Base-by-base conservation (phyloP, 64 coral and sea anemone genomes). In the Montipora foliosa region DNA sequence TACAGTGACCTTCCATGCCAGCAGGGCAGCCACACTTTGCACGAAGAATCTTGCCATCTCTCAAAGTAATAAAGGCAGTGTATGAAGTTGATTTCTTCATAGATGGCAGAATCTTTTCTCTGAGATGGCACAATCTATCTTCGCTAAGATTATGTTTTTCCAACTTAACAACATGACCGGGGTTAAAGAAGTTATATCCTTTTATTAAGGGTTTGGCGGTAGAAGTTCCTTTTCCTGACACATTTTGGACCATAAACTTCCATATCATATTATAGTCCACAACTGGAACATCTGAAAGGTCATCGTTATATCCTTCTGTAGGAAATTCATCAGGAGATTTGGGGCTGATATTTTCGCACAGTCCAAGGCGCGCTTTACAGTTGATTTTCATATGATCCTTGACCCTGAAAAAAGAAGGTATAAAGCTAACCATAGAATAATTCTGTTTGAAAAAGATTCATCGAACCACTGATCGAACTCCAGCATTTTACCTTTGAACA, bases 11-110 rank as follows among this genome's bases (percentile, higher is more conserved):
- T 48, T 80, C 76, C 12, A 89, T 80, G 8, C 76, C 76, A 67
- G 88, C 76, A 50, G 88, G 88, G 47, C 88, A 90, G 48, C 76
- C 88, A 90, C 88, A 80, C 75, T 90, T 70, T 76, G 88, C 88
- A 14, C 78, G 60, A 7, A 90, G 49, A 61, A 80, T 67, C 17
- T 67, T 29, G 5, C 77, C 61, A 80, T 79, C 66, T 12, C 61
- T 80, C 7, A 90, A 13, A 8, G 74, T 74, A 75, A 88, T 88
- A 25, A 57, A 58, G 55, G 68, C 49, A 8, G 71, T 70, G 15
- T 76, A 88, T 61, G 57, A 37, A 80, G 73, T 15, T 4, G 4
- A 71, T 76, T 88, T 88, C 22, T 88, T 88, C 86, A 76, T 76
- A 14, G 86, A 88, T 21, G 86, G 86, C 2, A 88, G 16, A 45